Evolutionary conservation across 2,797 vertebrate species (phyloP).

Genomic region (Coracias cyanogaster): DNA sequence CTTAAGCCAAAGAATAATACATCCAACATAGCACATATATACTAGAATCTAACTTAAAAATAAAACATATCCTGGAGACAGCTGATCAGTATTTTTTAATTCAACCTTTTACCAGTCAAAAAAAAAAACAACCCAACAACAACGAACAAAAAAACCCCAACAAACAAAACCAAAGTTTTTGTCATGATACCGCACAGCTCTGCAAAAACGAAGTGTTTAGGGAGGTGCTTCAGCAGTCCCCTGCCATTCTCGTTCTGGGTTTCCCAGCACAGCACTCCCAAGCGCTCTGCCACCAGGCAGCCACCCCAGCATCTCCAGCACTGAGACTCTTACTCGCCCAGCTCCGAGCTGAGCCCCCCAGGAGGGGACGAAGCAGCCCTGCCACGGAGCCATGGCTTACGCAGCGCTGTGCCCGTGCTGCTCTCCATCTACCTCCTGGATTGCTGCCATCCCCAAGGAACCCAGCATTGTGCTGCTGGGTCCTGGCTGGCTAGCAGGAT

Average conservation of each 20-base stretch:
- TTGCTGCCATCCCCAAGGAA: neutral
- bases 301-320: neutral
- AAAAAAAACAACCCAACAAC: neutral
- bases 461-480: neutral
- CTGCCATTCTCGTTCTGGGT: neutral
- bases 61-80: neutral
- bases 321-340: neutral
- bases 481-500: fast-evolving
- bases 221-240: neutral
- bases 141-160: neutral
- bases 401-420: fast-evolving
- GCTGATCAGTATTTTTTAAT: neutral
- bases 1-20: neutral
- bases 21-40: neutral
- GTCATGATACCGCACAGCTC: neutral
- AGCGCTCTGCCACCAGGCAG: neutral
- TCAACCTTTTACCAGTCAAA: neutral
- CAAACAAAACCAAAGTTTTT: neutral
- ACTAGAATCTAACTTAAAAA: neutral
- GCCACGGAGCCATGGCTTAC: fast-evolving
- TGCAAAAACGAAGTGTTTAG: neutral
- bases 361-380: neutral
- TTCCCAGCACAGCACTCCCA: neutral
- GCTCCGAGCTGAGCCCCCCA: neutral
- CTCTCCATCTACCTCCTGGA: neutral